Evolutionary conservation across 2,888 invertebrate species (phyloP).

Genomic region (Lasioglossum malachurum): DNA sequence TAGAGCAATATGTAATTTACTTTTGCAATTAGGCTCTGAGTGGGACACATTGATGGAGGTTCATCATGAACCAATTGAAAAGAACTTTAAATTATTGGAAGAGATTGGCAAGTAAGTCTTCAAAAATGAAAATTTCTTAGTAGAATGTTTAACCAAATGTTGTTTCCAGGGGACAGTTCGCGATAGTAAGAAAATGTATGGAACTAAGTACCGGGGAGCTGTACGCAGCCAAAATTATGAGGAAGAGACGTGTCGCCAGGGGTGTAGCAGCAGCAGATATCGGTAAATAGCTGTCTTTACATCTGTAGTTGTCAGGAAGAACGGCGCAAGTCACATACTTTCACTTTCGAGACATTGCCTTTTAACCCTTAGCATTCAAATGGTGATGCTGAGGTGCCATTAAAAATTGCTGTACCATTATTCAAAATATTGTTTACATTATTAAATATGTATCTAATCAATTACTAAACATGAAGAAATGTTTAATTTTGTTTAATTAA

Average conservation of each 20-base stretch:
- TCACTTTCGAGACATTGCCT: too few species aligned
- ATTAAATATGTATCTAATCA: too few species aligned
- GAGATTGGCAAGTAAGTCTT: constrained; percentile 86
- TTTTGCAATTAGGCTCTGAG: constrained; percentile 76
- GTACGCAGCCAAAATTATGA: constrained; percentile 89
- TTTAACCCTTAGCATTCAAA: too few species aligned
- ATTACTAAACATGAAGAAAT: too few species aligned
- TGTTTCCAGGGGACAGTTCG: constrained; percentile 88
- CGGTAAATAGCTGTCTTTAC: constrained; percentile 73
- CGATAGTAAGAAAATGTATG: constrained; percentile 87
- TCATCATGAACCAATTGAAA: constrained; percentile 86
- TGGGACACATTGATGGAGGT: constrained; percentile 85
- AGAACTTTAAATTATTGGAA: constrained; percentile 86
- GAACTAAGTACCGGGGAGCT: constrained; percentile 86
- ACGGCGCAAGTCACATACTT: too few species aligned
- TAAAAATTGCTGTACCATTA: too few species aligned
- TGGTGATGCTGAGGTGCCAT: too few species aligned
- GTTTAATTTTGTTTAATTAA: too few species aligned
- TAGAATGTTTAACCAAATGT: neutral
- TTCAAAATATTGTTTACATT: too few species aligned
- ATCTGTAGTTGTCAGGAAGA: too few species aligned
- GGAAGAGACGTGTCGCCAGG: constrained; percentile 87
- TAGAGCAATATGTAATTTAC: neutral
- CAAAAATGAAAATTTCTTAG: neutral
- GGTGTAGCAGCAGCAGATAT: constrained; percentile 88